Evolutionary conservation across 2,113 vertebrate species (phyloP).

Genomic region (Amia ocellicauda): DNA sequence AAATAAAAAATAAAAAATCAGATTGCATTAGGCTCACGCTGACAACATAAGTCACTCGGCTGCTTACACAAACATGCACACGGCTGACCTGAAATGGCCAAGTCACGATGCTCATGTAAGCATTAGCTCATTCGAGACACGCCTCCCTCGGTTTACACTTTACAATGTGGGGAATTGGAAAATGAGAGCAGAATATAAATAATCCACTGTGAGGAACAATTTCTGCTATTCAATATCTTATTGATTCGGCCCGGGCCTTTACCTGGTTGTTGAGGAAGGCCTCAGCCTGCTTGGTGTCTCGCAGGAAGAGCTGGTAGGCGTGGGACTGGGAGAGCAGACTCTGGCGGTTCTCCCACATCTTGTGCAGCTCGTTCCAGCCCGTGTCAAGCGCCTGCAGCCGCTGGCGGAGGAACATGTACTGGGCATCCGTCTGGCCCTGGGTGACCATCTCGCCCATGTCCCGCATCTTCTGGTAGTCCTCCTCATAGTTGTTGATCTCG

Average conservation of each 20-base stretch:
- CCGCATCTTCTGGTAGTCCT: constrained; percentile 98
- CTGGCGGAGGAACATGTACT: constrained; percentile 98
- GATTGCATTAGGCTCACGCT: too few species aligned
- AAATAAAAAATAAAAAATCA: too few species aligned
- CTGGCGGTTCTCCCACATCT: constrained; percentile 99
- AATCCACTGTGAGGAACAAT: too few species aligned
- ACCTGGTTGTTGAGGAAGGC: constrained; percentile 99
- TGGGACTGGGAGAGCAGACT: constrained; percentile 95
- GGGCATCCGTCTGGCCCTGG: constrained; percentile 90
- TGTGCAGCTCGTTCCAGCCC: constrained; percentile 97
- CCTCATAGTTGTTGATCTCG: constrained; percentile 94
- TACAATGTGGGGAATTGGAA: too few species aligned
- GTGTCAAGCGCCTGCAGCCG: constrained; percentile 94
- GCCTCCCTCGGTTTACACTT: too few species aligned
- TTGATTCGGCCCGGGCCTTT: constrained; percentile 23
- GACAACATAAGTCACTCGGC: too few species aligned
- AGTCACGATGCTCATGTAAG: too few species aligned
- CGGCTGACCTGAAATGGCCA: too few species aligned
- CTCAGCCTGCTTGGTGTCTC: constrained; percentile 96
- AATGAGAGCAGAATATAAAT: too few species aligned
- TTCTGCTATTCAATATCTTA: too few species aligned
- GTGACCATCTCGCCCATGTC: constrained; percentile 99
- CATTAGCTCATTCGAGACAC: too few species aligned
- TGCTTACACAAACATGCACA: too few species aligned
- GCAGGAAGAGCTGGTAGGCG: constrained; percentile 91